Evolutionary conservation across 2,797 vertebrate genomes (phyloP).

Genomic region (Odontamblyopus lacepedii): DNA sequence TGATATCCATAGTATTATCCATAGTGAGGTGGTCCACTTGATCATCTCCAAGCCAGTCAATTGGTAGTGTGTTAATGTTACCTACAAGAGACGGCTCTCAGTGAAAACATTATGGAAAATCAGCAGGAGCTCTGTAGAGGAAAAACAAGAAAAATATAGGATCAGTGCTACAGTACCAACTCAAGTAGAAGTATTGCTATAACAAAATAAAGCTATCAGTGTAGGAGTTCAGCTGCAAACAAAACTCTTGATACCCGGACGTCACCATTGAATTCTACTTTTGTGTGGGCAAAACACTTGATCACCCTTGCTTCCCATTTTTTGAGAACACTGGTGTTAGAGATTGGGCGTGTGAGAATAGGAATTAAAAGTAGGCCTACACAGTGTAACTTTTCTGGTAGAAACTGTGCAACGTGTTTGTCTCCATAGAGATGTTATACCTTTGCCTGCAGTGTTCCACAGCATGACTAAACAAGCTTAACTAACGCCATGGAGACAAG

Average conservation of each 20-base stretch:
- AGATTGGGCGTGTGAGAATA: neutral
- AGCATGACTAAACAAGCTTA: too few relatives aligned
- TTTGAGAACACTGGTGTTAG: neutral
- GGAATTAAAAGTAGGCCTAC: neutral
- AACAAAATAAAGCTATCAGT: neutral
- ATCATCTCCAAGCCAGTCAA: slow-evolving; percentile 75
- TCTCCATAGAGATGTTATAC: too few relatives aligned
- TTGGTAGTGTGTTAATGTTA: slow-evolving; percentile 48
- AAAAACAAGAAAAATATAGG: slow-evolving; percentile 31
- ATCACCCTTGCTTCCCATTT: neutral
- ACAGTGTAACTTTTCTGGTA: too few relatives aligned
- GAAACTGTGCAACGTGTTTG: too few relatives aligned
- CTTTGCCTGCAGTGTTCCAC: too few relatives aligned
- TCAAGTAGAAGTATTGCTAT: neutral
- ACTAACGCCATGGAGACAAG: too few relatives aligned
- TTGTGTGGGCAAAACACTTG: neutral
- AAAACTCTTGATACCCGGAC: too few relatives aligned
- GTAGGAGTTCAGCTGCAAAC: neutral
- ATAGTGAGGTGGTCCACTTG: slow-evolving; percentile 64
- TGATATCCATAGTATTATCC: slow-evolving; percentile 68
- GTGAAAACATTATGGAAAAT: slow-evolving; percentile 61
- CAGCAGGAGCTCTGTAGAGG: slow-evolving; percentile 44
- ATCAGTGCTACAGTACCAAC: neutral
- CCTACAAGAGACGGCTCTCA: slow-evolving; percentile 51
- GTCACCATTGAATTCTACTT: too few relatives aligned